Evolutionary conservation across 2,113 vertebrate genomes (phyloP), one percentile per base, ranked within the genome.

Genomic region (Oostethus manadensis): DNA sequence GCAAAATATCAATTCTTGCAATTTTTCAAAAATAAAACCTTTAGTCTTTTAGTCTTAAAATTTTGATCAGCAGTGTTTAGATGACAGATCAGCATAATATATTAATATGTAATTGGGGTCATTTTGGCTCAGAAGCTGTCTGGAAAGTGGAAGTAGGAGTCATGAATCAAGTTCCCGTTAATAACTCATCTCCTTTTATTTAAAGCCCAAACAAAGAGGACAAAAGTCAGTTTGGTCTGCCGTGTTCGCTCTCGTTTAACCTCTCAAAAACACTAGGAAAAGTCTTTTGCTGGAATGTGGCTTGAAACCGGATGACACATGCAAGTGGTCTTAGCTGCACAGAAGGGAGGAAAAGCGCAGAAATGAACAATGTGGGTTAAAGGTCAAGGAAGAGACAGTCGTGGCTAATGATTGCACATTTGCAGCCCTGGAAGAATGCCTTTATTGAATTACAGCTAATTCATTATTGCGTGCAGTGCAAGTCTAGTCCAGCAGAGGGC

Each of bases 131-230:
- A 87, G 84, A 84, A 85, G 84, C 64, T 78, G 35, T 69, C 35
- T 18, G 73, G 80, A 86, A 90, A 84, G 80, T 87, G 77, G 84
- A 88, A 87, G 76, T 84, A 70, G 77, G 58, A 85, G 84, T 88
- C 87, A 88, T 80, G 68, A 77, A 74, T 83, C 77, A 84, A 87
- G 87, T 89, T 90, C 81, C 87, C 67, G 64, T 62, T 86, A 85
- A 82, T 77, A 79, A 60, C 62, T 67, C 18, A 11, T 42, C 23
- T 71, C 11, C 6, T 8, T 55, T n/a, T 81, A 86, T 86, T 83
- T 83, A 80, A 73, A 70, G 76, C 71, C 56, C 57, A 80, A 49
- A 48, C 60, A 49, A 45, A 84, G 78, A 69, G 26, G 80, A 48
- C 82, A 83, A 40, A 47, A 50, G 17, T 70, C 54, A 40, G 11